Percentiles rank a stretch among this genome's conserved stretches.
These are phyloP conservation scores for Emydoidea blandingii DNA, from an alignment of 2,797 vertebrate genomes.

Conservation along the genomic window DNA sequence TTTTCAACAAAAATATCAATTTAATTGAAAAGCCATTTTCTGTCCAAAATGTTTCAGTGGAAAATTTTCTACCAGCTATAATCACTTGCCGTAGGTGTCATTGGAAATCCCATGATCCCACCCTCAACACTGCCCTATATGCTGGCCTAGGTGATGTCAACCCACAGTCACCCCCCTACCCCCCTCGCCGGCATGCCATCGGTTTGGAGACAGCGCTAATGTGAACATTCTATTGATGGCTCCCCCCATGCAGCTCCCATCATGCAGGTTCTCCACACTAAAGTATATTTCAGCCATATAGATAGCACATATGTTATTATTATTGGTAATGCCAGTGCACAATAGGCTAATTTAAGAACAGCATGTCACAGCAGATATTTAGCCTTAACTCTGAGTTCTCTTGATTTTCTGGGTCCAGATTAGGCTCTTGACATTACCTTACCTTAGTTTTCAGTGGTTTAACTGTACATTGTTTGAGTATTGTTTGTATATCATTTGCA, in stretches of 20 bases:
- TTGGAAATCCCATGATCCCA: background rate
- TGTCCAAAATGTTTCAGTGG: background rate
- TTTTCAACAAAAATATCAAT: background rate
- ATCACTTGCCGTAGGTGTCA: background rate
- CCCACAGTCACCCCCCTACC: conserved; percentile 40
- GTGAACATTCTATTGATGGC: conserved; percentile 42
- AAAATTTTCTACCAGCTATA: conserved; percentile 23
- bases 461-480: conserved; percentile 68
- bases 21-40: conserved; percentile 44
- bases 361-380: conserved; percentile 64
- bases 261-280: conserved; percentile 31
- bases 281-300: conserved; percentile 55
- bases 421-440: conserved; percentile 69
- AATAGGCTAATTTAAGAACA: conserved; percentile 74
- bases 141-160: background rate
- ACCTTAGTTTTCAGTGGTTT: conserved; percentile 64
- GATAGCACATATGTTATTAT: background rate
- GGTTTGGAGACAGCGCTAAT: conserved; percentile 2
- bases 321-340: conserved; percentile 55
- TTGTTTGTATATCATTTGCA: conserved; percentile 79
- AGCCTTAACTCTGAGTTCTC: conserved; percentile 30
- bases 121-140: conserved; percentile 37
- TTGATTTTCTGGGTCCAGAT: conserved; percentile 44
- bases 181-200: conserved; percentile 43
- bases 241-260: conserved; percentile 43